Conservation (phyloP, 2,888 invertebrate species). For the Ephialtes manifestator region DNA sequence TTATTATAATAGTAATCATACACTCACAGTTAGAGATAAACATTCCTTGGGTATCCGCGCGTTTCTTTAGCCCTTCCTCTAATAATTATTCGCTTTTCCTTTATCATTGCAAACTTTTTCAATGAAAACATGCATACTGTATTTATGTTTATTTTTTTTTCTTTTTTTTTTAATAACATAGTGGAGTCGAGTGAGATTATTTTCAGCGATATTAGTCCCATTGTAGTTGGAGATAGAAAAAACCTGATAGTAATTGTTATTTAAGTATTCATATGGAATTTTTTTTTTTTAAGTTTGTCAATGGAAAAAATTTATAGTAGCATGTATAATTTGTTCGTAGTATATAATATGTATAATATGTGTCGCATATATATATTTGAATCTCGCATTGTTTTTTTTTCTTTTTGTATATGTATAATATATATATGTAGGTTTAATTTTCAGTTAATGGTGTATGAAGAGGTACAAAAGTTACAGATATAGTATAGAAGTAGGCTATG, state of each 20-base stretch:
- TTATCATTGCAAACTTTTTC: slow-evolving; percentile 51
- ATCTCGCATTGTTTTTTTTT: slow-evolving; percentile 51
- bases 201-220: slow-evolving; percentile 81
- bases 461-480: slow-evolving; percentile 84
- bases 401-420: slow-evolving; percentile 63
- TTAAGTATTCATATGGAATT: slow-evolving; percentile 71
- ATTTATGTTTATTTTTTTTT: slow-evolving; percentile 22
- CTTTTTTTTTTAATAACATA: slow-evolving; percentile 37
- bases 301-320: slow-evolving; percentile 76
- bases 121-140: slow-evolving; percentile 51
- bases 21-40: slow-evolving; percentile 41
- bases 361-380: slow-evolving; percentile 57
- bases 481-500: slow-evolving; percentile 77
- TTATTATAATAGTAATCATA: slow-evolving; percentile 37
- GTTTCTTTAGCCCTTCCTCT: slow-evolving; percentile 18
- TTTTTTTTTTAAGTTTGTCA: slow-evolving; percentile 72
- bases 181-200: slow-evolving; percentile 62
- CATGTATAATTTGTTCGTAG: slow-evolving; percentile 77
- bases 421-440: slow-evolving; percentile 70
- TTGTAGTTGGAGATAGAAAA: slow-evolving; percentile 82
- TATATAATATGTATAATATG: slow-evolving; percentile 59
- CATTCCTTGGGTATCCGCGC: slow-evolving; percentile 22
- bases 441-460: slow-evolving; percentile 77
- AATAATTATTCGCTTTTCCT: slow-evolving; percentile 9
- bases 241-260: slow-evolving; percentile 75